Evolutionary conservation across 2,113 vertebrate genomes (phyloP), one percentile per base, ranked within the genome.

Genomic region (Mola mola): DNA sequence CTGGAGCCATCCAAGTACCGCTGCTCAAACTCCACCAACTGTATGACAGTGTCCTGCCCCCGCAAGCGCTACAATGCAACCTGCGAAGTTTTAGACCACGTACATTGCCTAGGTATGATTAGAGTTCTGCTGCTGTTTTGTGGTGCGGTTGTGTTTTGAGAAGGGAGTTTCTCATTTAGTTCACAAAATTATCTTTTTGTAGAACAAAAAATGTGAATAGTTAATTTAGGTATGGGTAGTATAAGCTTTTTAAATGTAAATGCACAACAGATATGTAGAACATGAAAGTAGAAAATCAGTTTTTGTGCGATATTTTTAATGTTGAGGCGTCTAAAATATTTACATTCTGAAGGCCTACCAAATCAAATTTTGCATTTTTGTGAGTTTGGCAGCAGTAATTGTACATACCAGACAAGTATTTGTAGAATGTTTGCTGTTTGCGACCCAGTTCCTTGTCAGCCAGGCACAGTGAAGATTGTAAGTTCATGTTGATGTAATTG

Each of bases 11-110:
- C 91, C 0, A 88, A 93, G 72, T 99, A 99, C 1, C 87, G 91
- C 6, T 99, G 97, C 74, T 88, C 89, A 51, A 94, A 93, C 55
- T 93, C 92, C 7, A 96, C 91, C 20, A 93, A 29, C 89, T 99
- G 97, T 72, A 96, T 94, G 95, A 94, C 97, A 0, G 95, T 98
- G 11, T 93, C 95, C 11, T 99, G 97, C 42, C 95, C 96, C 0
- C 94, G 97, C 26, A 93, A 94, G 7, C 94, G 95, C 11, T 96
- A 96, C 36, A 87, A 78, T 0, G 92, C 95, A 72, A 97, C 92
- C 25, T 98, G 97, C 42, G 92, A 93, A 0, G 96, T 94, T 12
- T 85, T 91, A 20, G 94, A 95, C 55, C 96, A 98, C 1, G 69
- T 98, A 0, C 95, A 96, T 36, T 99, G 97, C 59, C 73, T 98